Evolutionary conservation across 2,113 vertebrate genomes (phyloP).

Genomic region (Atrichornis clamosus): DNA sequence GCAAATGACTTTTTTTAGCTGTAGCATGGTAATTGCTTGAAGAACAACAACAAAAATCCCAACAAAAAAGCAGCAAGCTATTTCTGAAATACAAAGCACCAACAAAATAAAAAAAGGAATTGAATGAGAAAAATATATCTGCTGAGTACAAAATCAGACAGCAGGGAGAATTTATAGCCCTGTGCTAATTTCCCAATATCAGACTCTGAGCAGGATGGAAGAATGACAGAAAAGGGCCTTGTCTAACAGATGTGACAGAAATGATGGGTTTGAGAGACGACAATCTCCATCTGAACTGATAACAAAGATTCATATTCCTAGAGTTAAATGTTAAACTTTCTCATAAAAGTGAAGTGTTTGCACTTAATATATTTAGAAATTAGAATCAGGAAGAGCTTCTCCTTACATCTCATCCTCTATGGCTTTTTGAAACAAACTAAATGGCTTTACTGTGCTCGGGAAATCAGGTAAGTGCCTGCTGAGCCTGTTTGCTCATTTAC

Average conservation of each 20-base stretch:
- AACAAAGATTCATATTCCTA: not conserved
- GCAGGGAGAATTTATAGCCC: conserved; percentile 16
- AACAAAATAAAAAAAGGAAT: not conserved
- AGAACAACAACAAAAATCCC: not conserved
- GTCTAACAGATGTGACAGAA: not conserved
- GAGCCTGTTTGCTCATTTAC: not conserved
- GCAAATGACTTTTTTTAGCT: not conserved
- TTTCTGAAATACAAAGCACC: not conserved
- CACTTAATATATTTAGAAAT: conserved; percentile 13
- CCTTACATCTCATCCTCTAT: not conserved
- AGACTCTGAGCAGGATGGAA: not conserved
- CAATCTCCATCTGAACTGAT: not conserved
- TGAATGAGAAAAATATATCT: not conserved
- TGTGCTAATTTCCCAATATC: not conserved
- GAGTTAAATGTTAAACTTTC: conserved; percentile 15
- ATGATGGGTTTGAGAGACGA: not conserved
- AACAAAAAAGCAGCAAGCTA: not conserved
- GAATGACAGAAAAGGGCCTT: not conserved
- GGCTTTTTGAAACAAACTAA: not conserved
- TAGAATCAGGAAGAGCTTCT: not conserved
- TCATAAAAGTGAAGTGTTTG: not conserved
- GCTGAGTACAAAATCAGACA: not conserved
- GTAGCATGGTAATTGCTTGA: not conserved
- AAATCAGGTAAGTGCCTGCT: conserved; percentile 2
- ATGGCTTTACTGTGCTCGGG: not conserved